phyloP scores from a whole-genome alignment of 2,113 vertebrate species.

The Psophia crepitans region DNA sequence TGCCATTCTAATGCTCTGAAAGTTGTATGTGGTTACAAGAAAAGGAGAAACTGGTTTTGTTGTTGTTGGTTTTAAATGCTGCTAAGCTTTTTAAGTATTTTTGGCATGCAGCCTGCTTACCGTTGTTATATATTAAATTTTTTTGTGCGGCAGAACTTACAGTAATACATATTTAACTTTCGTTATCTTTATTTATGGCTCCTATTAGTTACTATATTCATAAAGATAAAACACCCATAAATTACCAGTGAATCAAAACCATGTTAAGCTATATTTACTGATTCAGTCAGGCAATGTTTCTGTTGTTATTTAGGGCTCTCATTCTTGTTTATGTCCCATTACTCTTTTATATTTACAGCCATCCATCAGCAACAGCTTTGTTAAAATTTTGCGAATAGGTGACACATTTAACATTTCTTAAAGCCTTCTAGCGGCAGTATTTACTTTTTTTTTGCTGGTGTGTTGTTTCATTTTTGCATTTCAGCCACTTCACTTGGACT shows the following conservation, averaged over 20 bases:
- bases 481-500: background rate
- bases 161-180: background rate
- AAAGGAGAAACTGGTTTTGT: background rate
- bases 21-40: background rate
- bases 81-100: background rate
- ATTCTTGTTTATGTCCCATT: background rate
- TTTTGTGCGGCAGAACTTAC: background rate
- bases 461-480: background rate
- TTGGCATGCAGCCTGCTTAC: background rate
- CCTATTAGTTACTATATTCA: background rate
- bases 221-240: background rate
- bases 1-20: too few relatives aligned
- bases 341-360: background rate
- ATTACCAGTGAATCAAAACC: constrained; percentile 18
- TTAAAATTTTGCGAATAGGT: background rate
- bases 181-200: background rate
- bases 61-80: background rate
- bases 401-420: background rate
- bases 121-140: background rate
- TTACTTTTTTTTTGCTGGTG: background rate
- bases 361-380: background rate
- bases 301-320: background rate
- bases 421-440: background rate
- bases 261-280: background rate
- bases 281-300: background rate